Percentiles rank a stretch among this genome's conserved stretches.
These are phyloP conservation scores for Pampusana beccarii DNA, from an alignment of 2,113 vertebrate species.

Conservation along the genomic window DNA sequence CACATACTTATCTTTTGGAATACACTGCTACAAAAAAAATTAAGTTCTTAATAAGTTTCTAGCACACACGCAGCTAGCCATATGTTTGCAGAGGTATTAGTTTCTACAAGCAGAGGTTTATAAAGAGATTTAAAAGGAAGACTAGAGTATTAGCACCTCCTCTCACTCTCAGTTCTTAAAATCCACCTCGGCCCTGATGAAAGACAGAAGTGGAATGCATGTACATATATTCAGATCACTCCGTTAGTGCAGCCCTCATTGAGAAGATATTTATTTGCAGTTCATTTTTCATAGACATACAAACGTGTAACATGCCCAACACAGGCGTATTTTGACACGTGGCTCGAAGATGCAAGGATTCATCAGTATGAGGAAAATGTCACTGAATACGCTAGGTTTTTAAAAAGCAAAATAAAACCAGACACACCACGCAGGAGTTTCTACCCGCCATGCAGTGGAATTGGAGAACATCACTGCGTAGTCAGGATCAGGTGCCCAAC, in stretches of 20 bases:
- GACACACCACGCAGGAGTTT: rapidly evolving
- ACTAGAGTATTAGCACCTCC: background rate
- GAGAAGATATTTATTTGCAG: background rate
- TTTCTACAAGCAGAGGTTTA: background rate
- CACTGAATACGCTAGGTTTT: background rate
- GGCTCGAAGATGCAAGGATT: background rate
- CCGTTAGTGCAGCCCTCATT: background rate
- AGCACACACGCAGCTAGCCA: background rate
- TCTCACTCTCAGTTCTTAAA: background rate
- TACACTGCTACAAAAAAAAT: background rate
- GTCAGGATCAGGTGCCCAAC: background rate
- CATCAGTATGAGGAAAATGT: background rate
- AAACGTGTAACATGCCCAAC: background rate
- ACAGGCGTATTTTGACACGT: background rate
- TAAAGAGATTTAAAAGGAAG: background rate
- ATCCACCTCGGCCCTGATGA: background rate
- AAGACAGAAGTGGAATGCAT: background rate
- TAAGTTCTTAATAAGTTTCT: background rate
- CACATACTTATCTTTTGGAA: background rate
- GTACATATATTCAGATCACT: background rate
- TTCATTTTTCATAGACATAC: background rate
- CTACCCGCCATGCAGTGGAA: background rate
- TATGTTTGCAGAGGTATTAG: background rate
- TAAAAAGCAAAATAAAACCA: background rate
- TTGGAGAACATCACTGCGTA: background rate